Conservation (phyloP, 1,140 invertebrate genomes). For the Macrobrachium rosenbergii region DNA sequence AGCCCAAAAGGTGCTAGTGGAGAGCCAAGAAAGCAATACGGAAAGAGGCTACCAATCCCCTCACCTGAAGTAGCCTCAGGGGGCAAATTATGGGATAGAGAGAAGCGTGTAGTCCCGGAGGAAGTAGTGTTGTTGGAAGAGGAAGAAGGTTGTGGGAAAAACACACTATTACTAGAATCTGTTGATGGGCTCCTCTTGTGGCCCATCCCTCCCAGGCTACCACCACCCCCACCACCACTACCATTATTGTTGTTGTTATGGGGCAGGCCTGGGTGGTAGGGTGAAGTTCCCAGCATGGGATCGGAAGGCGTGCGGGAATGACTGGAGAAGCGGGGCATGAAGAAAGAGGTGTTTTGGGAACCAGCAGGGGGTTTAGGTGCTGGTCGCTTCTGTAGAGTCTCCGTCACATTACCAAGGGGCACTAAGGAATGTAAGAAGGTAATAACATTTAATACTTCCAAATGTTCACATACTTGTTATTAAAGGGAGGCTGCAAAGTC, state of each 20-base stretch:
- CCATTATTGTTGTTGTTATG: constrained; percentile 51
- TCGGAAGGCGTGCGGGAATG: constrained; percentile 59
- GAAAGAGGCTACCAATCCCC: constrained; percentile 34
- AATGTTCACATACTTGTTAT: too few relatives aligned
- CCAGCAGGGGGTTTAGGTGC: constrained; percentile 59
- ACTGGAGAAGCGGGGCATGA: constrained; percentile 51
- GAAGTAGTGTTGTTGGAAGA: constrained; percentile 62
- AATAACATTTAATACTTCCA: constrained; percentile 24
- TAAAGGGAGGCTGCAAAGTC: background rate
- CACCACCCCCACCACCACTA: constrained; percentile 53
- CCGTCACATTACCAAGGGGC: constrained; percentile 51
- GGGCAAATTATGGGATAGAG: constrained; percentile 61
- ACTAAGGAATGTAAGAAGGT: constrained; percentile 51
- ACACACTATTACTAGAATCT: constrained; percentile 66
- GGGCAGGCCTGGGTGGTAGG: constrained; percentile 49
- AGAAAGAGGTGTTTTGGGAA: constrained; percentile 56
- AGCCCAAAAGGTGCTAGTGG: background rate
- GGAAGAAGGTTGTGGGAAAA: constrained; percentile 62
- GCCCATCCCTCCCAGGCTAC: constrained; percentile 58
- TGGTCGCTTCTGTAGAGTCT: constrained; percentile 52
- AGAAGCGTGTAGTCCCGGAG: constrained; percentile 58
- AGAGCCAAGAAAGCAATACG: constrained; percentile 8
- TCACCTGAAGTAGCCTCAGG: constrained; percentile 60
- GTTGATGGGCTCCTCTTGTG: constrained; percentile 64
- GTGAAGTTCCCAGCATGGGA: constrained; percentile 56